These are phyloP conservation scores for Petrolisthes cinctipes DNA, from an alignment of 2,888 invertebrate genomes.

Conservation along the genomic window DNA sequence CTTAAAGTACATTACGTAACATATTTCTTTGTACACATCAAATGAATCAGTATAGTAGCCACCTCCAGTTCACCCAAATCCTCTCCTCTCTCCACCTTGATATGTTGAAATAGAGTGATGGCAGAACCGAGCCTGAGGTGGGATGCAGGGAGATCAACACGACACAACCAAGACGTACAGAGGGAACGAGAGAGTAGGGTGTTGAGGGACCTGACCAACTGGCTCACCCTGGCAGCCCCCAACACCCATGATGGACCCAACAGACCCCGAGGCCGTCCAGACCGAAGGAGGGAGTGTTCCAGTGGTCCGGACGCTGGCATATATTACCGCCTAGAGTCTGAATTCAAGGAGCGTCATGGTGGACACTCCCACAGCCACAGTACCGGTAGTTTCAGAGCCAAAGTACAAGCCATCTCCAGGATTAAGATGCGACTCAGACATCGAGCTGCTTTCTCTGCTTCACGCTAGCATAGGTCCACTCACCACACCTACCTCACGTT, in stretches of 20 bases:
- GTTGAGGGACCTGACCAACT: constrained; percentile 58
- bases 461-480: constrained; percentile 28
- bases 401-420: constrained; percentile 65
- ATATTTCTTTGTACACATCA: not conserved
- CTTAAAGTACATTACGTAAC: not conserved
- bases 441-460: constrained; percentile 63
- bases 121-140: constrained; percentile 61
- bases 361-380: constrained; percentile 44
- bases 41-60: not conserved
- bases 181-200: constrained; percentile 59
- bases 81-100: not conserved
- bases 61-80: not conserved
- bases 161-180: constrained; percentile 65
- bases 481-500: no score
- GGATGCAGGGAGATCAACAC: constrained; percentile 63
- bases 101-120: constrained; percentile 40
- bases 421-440: constrained; percentile 65
- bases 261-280: constrained; percentile 41
- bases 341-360: constrained; percentile 58
- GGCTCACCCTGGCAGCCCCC: constrained; percentile 61
- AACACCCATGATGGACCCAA: constrained; percentile 44
- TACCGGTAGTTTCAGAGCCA: constrained; percentile 62
- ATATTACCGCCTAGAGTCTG: constrained; percentile 60
- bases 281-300: constrained; percentile 40
- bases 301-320: constrained; percentile 53